Conservation (phyloP, 2,113 vertebrate species). For the Anoura caudifer region DNA sequence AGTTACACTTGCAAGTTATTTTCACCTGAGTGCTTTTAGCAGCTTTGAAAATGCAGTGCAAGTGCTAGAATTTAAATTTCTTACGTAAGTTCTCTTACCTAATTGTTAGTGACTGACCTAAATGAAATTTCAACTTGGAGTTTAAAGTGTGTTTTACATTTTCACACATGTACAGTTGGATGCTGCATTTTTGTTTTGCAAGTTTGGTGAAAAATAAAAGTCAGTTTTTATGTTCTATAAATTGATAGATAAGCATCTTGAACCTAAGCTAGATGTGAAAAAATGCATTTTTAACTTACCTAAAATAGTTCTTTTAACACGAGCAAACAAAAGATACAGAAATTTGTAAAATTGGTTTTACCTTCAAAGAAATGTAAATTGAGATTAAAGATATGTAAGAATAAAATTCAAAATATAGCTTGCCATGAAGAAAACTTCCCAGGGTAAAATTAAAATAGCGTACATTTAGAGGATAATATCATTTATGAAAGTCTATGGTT, state of each 20-base stretch:
- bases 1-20: conserved; percentile 42
- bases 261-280: neutral
- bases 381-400: neutral
- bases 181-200: neutral
- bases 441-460: neutral
- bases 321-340: neutral
- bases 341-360: neutral
- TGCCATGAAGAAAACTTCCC: neutral
- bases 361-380: neutral
- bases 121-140: conserved; percentile 23
- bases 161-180: neutral
- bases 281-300: neutral
- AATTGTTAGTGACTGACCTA: neutral
- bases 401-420: neutral
- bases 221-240: neutral
- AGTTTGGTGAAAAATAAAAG: neutral
- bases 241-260: neutral
- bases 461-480: neutral
- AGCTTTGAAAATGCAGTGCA: conserved; percentile 50
- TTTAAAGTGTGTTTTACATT: neutral
- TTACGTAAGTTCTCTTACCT: conserved; percentile 17
- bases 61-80: neutral
- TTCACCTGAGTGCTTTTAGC: conserved; percentile 45
- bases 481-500: neutral
- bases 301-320: neutral